Evolutionary conservation across 1,140 invertebrate species (phyloP).

Genomic region (Pteromalus puparum): DNA sequence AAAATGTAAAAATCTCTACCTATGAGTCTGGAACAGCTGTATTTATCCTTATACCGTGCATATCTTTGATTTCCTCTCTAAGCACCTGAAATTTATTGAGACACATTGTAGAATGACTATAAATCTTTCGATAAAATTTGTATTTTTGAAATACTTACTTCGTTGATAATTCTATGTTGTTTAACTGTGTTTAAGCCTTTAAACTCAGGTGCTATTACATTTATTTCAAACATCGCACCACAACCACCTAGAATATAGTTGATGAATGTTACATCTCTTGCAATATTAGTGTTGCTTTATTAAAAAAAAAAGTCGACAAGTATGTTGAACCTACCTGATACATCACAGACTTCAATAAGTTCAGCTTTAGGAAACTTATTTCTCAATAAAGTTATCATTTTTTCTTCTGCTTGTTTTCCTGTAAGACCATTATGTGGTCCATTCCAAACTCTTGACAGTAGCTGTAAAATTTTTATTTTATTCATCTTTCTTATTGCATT

Average conservation of each 20-base stretch:
- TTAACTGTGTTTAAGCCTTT: slow-evolving; percentile 85
- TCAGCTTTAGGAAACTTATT: slow-evolving; percentile 80
- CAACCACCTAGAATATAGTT: slow-evolving; percentile 80
- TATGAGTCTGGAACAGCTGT: slow-evolving; percentile 74
- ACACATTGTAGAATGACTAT: not conserved
- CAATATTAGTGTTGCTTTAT: not conserved
- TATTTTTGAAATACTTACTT: slow-evolving; percentile 70
- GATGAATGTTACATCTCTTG: not conserved
- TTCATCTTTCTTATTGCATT: slow-evolving; percentile 60
- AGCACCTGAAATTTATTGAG: slow-evolving; percentile 77
- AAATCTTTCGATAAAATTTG: not conserved
- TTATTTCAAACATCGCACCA: slow-evolving; percentile 92
- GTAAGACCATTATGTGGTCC: slow-evolving; percentile 64
- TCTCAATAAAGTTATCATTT: slow-evolving; percentile 74
- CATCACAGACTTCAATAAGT: slow-evolving; percentile 82
- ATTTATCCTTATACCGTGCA: slow-evolving; percentile 89
- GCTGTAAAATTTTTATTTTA: slow-evolving; percentile 71
- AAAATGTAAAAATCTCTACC: slow-evolving; percentile 36
- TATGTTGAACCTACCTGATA: slow-evolving; percentile 75
- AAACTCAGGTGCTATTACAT: slow-evolving; percentile 85
- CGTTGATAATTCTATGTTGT: slow-evolving; percentile 88
- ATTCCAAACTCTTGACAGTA: slow-evolving; percentile 70
- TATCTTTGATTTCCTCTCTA: slow-evolving; percentile 87
- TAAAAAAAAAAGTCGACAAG: slow-evolving; percentile 24
- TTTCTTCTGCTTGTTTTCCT: slow-evolving; percentile 71